Evolutionary conservation across 2,888 invertebrate species (phyloP), one percentile per base, ranked within the genome.

Genomic region (Synergus japonicus): DNA sequence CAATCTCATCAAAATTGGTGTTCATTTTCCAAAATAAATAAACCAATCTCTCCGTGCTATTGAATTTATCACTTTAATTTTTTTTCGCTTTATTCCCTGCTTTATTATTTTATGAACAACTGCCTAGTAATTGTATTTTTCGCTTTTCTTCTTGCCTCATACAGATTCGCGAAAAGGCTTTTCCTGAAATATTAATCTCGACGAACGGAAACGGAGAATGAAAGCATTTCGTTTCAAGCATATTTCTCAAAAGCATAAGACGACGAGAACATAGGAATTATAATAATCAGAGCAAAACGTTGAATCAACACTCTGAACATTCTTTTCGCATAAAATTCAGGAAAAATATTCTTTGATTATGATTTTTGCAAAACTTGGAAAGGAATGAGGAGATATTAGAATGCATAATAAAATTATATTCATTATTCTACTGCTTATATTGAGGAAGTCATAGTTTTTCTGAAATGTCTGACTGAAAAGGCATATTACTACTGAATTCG

Each of bases 221-320:
- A 67, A 46, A 44, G 67, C 44, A 22, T 67, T 67, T 67, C 22
- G 43, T 67, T 67, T 67, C 67, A 44, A 44, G 44, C 44, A 67
- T 67, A 43, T 67, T 44, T 22, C n/a, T 44, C 29, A 29, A 9
- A 10, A 67, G 12, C 43, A 18, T 9, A n/a, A 67, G 67, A 44
- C 10, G 43, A 44, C 18, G 22, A 67, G 44, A 13, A 67, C 18
- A 44, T 44, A 44, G 10, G 13, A 43, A 10, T 44, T 60, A 22
- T 46, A 67, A 18, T 9, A 67, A 64, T 64, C 37, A 37, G 64
- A 64, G 64, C 37, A 64, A 64, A 15, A 64, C 13, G 13, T 64
- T 64, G 13, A 64, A 37, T 64, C 64, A 64, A 64, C 64, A 37
- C 37, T 64, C 29, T 64, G 10, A 37, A 29, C 12, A 64, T 37